Percentiles rank a stretch among this genome's conserved stretches.
Evolutionary conservation across 2,113 vertebrate genomes (phyloP).

Genomic region (Cyprinodon brontotheroides): DNA sequence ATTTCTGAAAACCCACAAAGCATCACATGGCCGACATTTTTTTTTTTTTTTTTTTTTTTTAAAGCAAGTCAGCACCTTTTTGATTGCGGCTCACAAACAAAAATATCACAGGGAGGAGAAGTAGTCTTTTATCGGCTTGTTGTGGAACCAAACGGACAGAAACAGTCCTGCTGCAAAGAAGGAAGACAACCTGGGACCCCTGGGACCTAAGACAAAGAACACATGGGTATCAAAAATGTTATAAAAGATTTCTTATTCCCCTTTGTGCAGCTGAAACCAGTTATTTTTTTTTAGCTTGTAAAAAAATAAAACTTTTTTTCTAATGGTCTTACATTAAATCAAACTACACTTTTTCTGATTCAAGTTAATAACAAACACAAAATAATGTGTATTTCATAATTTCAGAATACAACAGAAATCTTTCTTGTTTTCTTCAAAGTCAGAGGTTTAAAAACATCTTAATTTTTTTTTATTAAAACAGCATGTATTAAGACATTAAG

Average conservation of each 20-base stretch:
- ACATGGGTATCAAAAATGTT: slow-evolving; percentile 45
- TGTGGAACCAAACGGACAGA: slow-evolving; percentile 43
- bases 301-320: neutral
- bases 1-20: slow-evolving; percentile 63
- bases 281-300: neutral
- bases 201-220: slow-evolving; percentile 36
- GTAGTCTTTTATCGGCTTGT: slow-evolving; percentile 55
- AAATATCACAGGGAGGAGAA: slow-evolving; percentile 37
- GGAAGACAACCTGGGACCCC: slow-evolving; percentile 31
- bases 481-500: neutral
- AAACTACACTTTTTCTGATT: neutral
- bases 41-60: slow-evolving; percentile 47
- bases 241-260: slow-evolving; percentile 41
- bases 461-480: neutral
- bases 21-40: slow-evolving; percentile 50
- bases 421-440: neutral
- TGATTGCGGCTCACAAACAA: slow-evolving; percentile 41
- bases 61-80: slow-evolving; percentile 24
- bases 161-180: slow-evolving; percentile 41
- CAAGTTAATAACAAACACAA: neutral
- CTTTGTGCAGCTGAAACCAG: neutral
- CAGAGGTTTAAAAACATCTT: neutral
- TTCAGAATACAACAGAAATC: neutral
- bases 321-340: neutral
- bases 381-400: neutral